phyloP scores from a whole-genome alignment of 2,888 invertebrate species.

The Ecdyonurus torrentis region DNA sequence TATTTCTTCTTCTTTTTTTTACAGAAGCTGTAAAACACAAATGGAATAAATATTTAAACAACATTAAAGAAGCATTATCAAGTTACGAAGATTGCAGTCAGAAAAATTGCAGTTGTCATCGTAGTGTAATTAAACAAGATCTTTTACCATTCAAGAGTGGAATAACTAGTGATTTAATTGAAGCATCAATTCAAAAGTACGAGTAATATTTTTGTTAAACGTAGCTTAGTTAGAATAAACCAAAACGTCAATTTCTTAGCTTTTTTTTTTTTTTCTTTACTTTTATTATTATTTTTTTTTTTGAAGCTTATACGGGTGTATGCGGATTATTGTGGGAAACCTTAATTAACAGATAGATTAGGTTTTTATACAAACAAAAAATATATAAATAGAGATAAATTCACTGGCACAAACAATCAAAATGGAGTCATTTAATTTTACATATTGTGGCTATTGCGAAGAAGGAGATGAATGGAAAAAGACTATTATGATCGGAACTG shows the following conservation, averaged over 20 bases:
- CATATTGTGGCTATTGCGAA: no score
- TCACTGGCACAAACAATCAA: no score
- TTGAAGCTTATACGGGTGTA: no score
- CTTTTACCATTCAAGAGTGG: slow-evolving; percentile 50
- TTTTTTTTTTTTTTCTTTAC: slow-evolving; percentile 10
- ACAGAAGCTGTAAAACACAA: background rate
- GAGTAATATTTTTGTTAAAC: no score
- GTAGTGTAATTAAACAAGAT: slow-evolving; percentile 46
- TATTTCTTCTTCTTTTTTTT: no score
- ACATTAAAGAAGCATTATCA: slow-evolving; percentile 9
- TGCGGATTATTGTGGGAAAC: no score
- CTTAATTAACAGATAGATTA: slow-evolving; percentile 10
- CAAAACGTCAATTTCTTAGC: no score
- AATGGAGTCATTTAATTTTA: no score
- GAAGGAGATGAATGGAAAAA: no score
- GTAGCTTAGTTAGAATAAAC: no score
- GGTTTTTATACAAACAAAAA: background rate
- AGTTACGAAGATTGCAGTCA: slow-evolving; percentile 9
- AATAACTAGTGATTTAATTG: slow-evolving; percentile 47
- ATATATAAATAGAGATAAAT: no score
- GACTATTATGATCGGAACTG: slow-evolving; percentile 89
- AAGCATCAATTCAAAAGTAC: no score
- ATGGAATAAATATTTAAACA: slow-evolving; percentile 5
- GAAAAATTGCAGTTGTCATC: slow-evolving; percentile 44
- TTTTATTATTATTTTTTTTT: slow-evolving; percentile 6